Evolutionary conservation across 2,888 invertebrate genomes (phyloP).

Genomic region (Caenorhabditis sulstoni): DNA sequence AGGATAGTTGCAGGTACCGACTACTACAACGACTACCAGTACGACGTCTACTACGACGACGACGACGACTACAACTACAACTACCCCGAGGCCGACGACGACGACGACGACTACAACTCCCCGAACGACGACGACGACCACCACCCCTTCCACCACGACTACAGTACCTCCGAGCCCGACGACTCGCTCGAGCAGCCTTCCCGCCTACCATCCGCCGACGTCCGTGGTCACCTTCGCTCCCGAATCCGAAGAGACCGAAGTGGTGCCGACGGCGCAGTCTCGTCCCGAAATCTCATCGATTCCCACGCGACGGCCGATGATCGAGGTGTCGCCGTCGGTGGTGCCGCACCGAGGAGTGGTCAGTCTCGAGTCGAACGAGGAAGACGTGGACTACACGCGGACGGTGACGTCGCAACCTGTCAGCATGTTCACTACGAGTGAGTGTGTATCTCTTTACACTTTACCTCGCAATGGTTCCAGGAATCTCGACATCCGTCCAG

Average conservation of each 20-base stretch:
- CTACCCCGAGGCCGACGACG: conserved; percentile 4
- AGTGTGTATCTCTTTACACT: neutral
- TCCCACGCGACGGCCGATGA: conserved; percentile 31
- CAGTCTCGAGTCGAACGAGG: conserved; percentile 45
- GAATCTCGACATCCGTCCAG: conserved; percentile 24
- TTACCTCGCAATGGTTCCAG: conserved; percentile 20
- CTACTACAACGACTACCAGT: conserved; percentile 1
- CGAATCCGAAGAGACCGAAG: conserved; percentile 21
- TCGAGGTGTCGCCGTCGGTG: conserved; percentile 40
- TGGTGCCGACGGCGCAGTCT: conserved; percentile 3
- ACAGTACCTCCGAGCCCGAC: conserved; percentile 38
- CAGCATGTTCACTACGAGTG: conserved; percentile 40
- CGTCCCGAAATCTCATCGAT: neutral
- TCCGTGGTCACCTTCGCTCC: conserved; percentile 5
- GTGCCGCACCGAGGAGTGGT: conserved; percentile 48
- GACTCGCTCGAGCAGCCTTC: too few species aligned
- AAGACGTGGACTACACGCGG: conserved; percentile 24
- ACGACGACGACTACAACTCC: neutral
- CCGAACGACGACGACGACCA: conserved; percentile 16
- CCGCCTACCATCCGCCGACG: conserved; percentile 41
- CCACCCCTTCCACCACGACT: conserved; percentile 17
- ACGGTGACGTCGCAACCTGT: conserved; percentile 33
- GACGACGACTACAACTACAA: conserved; percentile 14
- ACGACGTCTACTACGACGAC: conserved; percentile 4
- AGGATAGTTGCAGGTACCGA: conserved; percentile 10